Base-by-base conservation (phyloP, 23 tunicate genomes). In the Halocynthia aurantium region DNA sequence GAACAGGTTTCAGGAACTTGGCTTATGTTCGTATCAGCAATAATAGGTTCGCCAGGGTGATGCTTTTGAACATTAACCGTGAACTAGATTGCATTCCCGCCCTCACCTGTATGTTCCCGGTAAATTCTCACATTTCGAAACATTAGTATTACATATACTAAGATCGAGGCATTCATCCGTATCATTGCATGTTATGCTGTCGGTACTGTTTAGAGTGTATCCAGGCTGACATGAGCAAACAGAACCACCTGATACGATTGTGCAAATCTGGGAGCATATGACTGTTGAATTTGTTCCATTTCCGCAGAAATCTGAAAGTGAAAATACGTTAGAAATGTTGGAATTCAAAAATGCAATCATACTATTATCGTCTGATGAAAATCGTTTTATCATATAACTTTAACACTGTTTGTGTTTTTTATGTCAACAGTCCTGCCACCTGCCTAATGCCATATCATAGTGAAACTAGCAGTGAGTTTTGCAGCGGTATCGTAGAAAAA, bases 41-140 rank as follows among this genome's bases (percentile, higher is more conserved):
- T n/a, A n/a, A n/a, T n/a, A n/a, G n/a, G n/a, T n/a, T n/a, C n/a
- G n/a, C n/a, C n/a, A n/a, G n/a, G 17, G 17, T 58, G 63, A 58
- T 58, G 17, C 17, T 58, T n/a, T 58, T 58, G 15, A 5, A 58
- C 17, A 58, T 15, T 58, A n/a, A 13, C 44, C 1, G 44, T 31
- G 44, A 31, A 31, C 44, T 31, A 31, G 44, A 31, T 31, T 31
- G 4, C 44, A 31, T 58, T 58, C n/a, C 63, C 15, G 6, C 31
- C 8, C 86, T 63, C 8, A 80, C 96, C 74, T 80, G 69, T 72
- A 84, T 51, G 73, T 79, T 84, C 96, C 96, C 5, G 44, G 21
- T 20, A 17, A 70, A 51, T 87, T 81, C 12, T 54, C 69, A 50
- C 93, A 87, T 15, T 55, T 61, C 6, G 74, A 40, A 8, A 18